Percentiles rank a stretch among this genome's conserved stretches.
Conservation (phyloP, 2,113 vertebrate species). For the Speoplatyrhinus poulsoni region DNA sequence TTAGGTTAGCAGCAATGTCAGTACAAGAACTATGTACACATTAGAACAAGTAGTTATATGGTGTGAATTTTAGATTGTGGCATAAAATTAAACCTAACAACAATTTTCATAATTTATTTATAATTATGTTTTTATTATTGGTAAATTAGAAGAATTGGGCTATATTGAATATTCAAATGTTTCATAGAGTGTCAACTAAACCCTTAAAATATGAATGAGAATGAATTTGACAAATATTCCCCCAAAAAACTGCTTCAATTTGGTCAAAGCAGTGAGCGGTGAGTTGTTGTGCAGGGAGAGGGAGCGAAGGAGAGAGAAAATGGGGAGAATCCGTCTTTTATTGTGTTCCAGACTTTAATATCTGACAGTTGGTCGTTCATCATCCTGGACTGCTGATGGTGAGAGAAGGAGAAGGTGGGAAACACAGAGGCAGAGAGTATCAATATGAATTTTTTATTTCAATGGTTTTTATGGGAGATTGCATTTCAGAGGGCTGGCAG, state of each 20-base stretch:
- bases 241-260: conserved; percentile 6
- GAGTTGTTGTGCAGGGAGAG: conserved; percentile 2
- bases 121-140: not conserved
- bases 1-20: not conserved
- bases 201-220: not conserved
- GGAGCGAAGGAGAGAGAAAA: conserved; percentile 28
- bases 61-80: not conserved
- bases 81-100: not conserved
- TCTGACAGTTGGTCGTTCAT: conserved; percentile 69
- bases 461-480: conserved; percentile 70
- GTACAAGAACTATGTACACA: not conserved
- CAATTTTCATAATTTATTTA: not conserved
- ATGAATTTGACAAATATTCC: not conserved
- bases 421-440: conserved; percentile 55
- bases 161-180: not conserved
- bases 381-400: conserved; percentile 56
- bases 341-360: conserved; percentile 69
- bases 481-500: conserved; percentile 56
- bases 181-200: not conserved
- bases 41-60: not conserved
- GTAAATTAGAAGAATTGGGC: not conserved
- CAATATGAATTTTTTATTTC: conserved; percentile 76
- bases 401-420: conserved; percentile 50
- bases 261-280: conserved; percentile 1
- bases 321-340: conserved; percentile 50